phyloP scores from a whole-genome alignment of 2,113 vertebrate species.

The Nycticryphes semicollaris region DNA sequence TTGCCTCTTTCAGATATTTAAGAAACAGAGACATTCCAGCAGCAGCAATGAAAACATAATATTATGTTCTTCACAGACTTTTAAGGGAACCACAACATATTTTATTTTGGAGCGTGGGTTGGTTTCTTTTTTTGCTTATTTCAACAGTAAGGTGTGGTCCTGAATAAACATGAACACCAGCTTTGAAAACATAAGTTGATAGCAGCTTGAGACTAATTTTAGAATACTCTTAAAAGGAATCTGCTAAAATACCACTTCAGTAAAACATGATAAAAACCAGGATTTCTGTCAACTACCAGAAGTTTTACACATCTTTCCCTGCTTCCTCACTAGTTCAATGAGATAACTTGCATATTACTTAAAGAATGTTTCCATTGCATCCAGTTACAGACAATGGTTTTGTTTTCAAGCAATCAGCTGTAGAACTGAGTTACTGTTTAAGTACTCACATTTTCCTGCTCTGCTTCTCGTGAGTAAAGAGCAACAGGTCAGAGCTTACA shows the following conservation, averaged over 20 bases:
- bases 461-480: not conserved
- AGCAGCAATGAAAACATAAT: not conserved
- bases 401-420: not conserved
- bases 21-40: not conserved
- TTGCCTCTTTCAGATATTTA: not conserved
- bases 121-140: not conserved
- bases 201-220: not conserved
- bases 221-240: not conserved
- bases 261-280: not conserved
- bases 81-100: rapidly evolving
- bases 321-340: not conserved
- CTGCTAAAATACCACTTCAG: not conserved
- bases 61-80: not conserved
- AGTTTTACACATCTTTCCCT: not conserved
- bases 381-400: not conserved
- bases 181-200: not conserved
- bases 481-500: not conserved
- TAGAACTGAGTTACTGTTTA: not conserved
- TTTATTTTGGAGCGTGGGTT: not conserved
- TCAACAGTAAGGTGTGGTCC: not conserved
- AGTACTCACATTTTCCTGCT: not conserved
- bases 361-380: not conserved
- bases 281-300: not conserved
- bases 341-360: not conserved
- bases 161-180: not conserved